Evolutionary conservation across 2,888 invertebrate species (phyloP).

Genomic region (Physocephala rufipes): DNA sequence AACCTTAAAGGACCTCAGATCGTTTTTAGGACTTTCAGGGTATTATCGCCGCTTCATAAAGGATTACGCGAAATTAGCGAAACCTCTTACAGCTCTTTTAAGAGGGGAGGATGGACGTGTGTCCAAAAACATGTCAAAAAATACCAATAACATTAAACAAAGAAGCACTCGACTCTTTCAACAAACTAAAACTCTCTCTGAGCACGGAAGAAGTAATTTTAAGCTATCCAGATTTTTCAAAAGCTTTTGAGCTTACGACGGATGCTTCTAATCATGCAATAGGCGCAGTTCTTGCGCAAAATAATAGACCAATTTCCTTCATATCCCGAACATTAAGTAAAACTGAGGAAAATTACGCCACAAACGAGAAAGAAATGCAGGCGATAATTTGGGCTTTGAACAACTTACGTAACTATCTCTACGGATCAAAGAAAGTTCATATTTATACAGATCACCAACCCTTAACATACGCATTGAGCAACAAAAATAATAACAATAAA

Average conservation of each 20-base stretch:
- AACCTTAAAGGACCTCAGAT: conserved; percentile 8
- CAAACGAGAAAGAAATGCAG: neutral
- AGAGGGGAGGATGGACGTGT: conserved; percentile 18
- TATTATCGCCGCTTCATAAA: conserved; percentile 18
- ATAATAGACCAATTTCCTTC: conserved; percentile 3
- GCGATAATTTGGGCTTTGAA: conserved; percentile 4
- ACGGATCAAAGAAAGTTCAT: conserved; percentile 10
- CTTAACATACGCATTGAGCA: conserved; percentile 32
- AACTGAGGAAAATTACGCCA: conserved; percentile 16
- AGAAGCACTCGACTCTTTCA: neutral
- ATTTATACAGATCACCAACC: conserved; percentile 36
- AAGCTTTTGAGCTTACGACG: conserved; percentile 1
- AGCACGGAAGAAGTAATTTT: neutral
- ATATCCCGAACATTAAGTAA: conserved; percentile 8
- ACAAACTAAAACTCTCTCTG: conserved; percentile 11
- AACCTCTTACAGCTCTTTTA: conserved; percentile 19
- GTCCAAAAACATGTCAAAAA: neutral
- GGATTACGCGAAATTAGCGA: conserved; percentile 19
- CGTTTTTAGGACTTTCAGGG: conserved; percentile 19
- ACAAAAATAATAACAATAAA: conserved; percentile 35
- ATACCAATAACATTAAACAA: conserved; percentile 4
- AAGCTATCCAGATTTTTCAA: neutral
- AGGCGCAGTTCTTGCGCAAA: conserved; percentile 7
- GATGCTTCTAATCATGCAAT: neutral
- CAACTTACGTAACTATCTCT: conserved; percentile 6